Conservation (phyloP, 2,797 vertebrate species). For the Psittacula echo region DNA sequence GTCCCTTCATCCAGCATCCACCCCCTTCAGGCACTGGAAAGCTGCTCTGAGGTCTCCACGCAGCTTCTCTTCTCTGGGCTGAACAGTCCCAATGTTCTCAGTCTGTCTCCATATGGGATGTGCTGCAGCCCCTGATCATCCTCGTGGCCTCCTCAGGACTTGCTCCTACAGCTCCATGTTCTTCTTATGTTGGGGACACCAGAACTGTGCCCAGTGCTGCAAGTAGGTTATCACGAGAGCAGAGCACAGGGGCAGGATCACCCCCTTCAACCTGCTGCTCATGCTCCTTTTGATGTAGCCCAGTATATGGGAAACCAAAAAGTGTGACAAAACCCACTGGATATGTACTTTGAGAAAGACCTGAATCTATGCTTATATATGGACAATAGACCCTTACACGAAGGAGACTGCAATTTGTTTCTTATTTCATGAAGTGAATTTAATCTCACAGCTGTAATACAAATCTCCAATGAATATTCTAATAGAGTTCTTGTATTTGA, state of each 20-base stretch:
- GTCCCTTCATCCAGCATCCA: no score
- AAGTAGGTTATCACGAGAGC: background rate
- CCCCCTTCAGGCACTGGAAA: no score
- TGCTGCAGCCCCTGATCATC: background rate
- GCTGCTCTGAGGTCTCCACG: no score
- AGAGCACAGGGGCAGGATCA: background rate
- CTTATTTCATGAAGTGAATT: background rate
- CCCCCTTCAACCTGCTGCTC: background rate
- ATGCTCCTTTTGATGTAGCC: background rate
- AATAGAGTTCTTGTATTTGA: background rate
- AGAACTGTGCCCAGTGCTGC: background rate
- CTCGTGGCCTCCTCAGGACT: background rate
- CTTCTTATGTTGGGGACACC: background rate
- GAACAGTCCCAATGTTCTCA: background rate
- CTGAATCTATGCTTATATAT: background rate
- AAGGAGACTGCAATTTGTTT: background rate
- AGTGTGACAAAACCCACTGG: background rate
- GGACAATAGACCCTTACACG: background rate
- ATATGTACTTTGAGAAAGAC: background rate
- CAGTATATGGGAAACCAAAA: background rate
- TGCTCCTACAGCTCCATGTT: background rate
- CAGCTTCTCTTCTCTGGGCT: background rate
- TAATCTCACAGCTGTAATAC: background rate
- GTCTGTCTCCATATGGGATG: rapidly evolving
- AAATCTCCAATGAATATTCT: background rate